Conservation (phyloP, 2,797 vertebrate species). For the Nothura maculosa region DNA sequence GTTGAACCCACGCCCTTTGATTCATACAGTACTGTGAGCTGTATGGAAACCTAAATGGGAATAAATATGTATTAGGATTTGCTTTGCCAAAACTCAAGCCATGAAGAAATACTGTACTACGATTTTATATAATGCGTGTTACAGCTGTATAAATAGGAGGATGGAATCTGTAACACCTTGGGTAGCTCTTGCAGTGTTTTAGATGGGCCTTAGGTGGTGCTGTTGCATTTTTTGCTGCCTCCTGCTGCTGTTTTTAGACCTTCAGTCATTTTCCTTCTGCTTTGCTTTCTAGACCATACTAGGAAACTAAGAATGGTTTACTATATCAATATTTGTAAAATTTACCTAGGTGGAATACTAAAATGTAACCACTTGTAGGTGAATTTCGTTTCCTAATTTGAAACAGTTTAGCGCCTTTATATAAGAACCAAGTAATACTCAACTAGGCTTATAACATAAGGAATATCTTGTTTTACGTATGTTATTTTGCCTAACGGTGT, state of each 20-base stretch:
- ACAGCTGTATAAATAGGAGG: constrained; percentile 53
- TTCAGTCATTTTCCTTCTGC: constrained; percentile 14
- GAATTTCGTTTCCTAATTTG: constrained; percentile 60
- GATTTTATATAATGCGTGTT: constrained; percentile 35
- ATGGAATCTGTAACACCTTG: background rate
- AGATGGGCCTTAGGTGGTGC: constrained; percentile 75
- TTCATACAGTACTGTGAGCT: constrained; percentile 23
- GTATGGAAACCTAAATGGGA: constrained; percentile 31
- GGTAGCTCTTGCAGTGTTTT: constrained; percentile 12
- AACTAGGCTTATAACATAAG: background rate
- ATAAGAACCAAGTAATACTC: background rate
- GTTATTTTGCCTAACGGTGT: constrained; percentile 53
- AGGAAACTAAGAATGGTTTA: constrained; percentile 19
- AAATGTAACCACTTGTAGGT: constrained; percentile 25
- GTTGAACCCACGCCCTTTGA: background rate
- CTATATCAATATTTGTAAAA: constrained; percentile 46
- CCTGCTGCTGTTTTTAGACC: background rate
- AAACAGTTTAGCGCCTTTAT: constrained; percentile 51
- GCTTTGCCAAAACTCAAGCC: constrained; percentile 13
- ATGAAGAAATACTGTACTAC: constrained; percentile 23
- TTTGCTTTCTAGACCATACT: constrained; percentile 20
- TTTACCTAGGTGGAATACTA: constrained; percentile 46
- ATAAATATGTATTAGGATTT: constrained; percentile 10
- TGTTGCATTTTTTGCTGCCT: constrained; percentile 67
- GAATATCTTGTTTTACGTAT: background rate